Percentiles rank a stretch among this genome's conserved stretches.
phyloP scores from a whole-genome alignment of 2,888 invertebrate genomes.

The Eurytoma californica region DNA sequence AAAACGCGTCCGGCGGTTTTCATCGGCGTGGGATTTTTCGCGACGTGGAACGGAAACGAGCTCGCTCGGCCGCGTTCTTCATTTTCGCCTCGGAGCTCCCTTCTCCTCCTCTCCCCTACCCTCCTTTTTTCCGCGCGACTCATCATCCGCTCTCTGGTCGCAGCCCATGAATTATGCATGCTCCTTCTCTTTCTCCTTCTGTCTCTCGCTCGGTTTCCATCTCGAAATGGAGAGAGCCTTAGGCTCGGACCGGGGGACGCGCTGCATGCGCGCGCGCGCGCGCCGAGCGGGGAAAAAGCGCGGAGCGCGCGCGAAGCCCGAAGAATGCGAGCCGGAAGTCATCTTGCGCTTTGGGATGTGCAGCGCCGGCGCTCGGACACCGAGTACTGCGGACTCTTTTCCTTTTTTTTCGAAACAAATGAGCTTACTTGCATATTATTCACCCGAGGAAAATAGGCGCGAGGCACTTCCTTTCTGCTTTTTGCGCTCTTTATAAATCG shows the following conservation, averaged over 20 bases:
- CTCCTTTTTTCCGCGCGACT: constrained; percentile 26
- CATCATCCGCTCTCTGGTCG: constrained; percentile 49
- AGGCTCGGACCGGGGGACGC: background rate
- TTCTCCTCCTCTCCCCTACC: too few relatives aligned
- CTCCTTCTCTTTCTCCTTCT: constrained; percentile 19
- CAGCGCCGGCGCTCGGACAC: background rate
- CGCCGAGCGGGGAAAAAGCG: background rate
- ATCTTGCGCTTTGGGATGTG: constrained; percentile 36
- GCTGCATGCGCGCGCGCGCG: background rate
- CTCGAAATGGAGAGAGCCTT: constrained; percentile 29
- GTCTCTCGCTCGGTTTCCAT: constrained; percentile 17
- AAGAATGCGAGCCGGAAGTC: constrained; percentile 44
- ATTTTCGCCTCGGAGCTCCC: constrained; percentile 34
- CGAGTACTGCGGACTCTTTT: background rate
- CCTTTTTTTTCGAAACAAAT: constrained; percentile 5
- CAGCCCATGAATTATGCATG: constrained; percentile 52
- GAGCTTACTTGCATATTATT: constrained; percentile 23
- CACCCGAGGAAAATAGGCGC: background rate
- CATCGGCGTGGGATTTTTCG: constrained; percentile 31
- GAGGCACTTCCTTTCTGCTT: too few relatives aligned
- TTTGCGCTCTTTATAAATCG: too few relatives aligned
- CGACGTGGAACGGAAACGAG: constrained; percentile 15
- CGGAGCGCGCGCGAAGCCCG: constrained; percentile 22
- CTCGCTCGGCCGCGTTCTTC: constrained; percentile 12
- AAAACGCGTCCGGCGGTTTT: constrained; percentile 36